These are phyloP conservation scores for Drosophila guanche DNA, from an alignment of 1,140 invertebrate species.

Conservation along the genomic window DNA sequence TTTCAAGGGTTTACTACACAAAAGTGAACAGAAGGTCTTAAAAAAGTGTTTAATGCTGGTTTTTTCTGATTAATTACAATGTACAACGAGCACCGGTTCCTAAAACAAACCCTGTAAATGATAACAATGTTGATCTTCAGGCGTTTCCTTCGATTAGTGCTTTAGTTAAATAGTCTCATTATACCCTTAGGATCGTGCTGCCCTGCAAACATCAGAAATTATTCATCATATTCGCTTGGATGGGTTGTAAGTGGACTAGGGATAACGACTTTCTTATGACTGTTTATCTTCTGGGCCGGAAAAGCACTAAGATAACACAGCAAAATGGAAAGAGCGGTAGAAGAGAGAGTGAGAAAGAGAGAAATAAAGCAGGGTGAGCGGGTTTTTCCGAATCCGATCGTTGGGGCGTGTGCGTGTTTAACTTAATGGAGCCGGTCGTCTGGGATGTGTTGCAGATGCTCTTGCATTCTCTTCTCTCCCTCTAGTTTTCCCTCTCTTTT, in stretches of 20 bases:
- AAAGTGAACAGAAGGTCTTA: too few relatives aligned
- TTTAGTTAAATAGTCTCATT: too few relatives aligned
- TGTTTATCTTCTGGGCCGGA: slow-evolving; percentile 72
- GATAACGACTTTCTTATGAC: slow-evolving; percentile 53
- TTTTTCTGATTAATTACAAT: too few relatives aligned
- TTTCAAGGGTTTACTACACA: too few relatives aligned
- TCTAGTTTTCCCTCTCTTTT: slow-evolving; percentile 1
- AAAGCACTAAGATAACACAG: slow-evolving; percentile 69
- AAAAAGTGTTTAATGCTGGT: too few relatives aligned
- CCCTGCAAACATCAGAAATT: neutral
- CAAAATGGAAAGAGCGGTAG: neutral
- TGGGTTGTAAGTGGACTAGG: neutral
- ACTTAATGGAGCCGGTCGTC: slow-evolving; percentile 55
- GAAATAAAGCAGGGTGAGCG: slow-evolving; percentile 35
- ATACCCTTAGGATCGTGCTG: too few relatives aligned
- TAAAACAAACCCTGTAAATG: too few relatives aligned
- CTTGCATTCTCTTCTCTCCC: neutral
- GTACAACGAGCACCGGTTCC: too few relatives aligned
- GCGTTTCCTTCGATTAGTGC: too few relatives aligned
- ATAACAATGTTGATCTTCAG: too few relatives aligned
- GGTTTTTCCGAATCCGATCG: slow-evolving; percentile 42
- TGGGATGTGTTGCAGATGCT: slow-evolving; percentile 45
- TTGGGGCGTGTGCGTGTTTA: slow-evolving; percentile 69
- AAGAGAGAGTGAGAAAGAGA: slow-evolving; percentile 6
- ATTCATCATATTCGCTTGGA: slow-evolving; percentile 27